Evolutionary conservation across 2,888 invertebrate species (phyloP), one percentile per base, ranked within the genome.

Genomic region (Drosophila nigricruria): DNA sequence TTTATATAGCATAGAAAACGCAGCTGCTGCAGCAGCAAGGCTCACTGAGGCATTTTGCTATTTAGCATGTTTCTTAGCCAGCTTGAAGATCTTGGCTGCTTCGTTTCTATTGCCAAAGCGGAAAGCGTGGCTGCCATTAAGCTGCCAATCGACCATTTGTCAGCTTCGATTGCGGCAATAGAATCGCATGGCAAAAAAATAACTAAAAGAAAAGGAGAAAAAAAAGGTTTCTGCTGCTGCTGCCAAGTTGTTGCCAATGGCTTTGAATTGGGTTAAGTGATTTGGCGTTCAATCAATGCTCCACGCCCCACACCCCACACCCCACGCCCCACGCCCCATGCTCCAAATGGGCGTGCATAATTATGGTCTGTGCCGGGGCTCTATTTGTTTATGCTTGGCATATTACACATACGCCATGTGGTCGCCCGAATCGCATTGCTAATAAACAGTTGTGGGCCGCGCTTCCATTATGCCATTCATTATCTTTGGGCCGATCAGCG

Each of bases 141-240:
- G 88, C 83, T 85, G 86, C 86, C 86, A 86, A 80, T 88, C 81
- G 81, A 59, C 88, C 78, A 88, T 88, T 84, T 88, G 88, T 88
- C 81, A 88, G 83, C 72, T 72, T 70, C 62, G 85, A 79, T 73
- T 69, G 71, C 69, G 56, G 82, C 65, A 67, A 70, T 70, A 72
- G 50, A 56, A 70, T 34, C 32, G 34, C 47, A 54, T 34, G 30
- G 64, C 58, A 60, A 52, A 58, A 52, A 64, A 54, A 25, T 9
- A 32, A 10, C n/a, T 18, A 43, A 14, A 16, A 36, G 23, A 25
- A 53, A 36, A 18, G 16, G 5, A 16, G 36, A 47, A 6, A 66
- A 60, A 68, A 71, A 79, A 60, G 45, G 45, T 60, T 34, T 45
- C 45, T 45, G 42, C 38, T 38, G 54, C 56, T 60, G 57, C 53